A percentile compares a stretch with the other conserved stretches of the same genome.
These are phyloP conservation scores for Euzetes globulus DNA, from an alignment of 2,888 invertebrate species.

Conservation along the genomic window DNA sequence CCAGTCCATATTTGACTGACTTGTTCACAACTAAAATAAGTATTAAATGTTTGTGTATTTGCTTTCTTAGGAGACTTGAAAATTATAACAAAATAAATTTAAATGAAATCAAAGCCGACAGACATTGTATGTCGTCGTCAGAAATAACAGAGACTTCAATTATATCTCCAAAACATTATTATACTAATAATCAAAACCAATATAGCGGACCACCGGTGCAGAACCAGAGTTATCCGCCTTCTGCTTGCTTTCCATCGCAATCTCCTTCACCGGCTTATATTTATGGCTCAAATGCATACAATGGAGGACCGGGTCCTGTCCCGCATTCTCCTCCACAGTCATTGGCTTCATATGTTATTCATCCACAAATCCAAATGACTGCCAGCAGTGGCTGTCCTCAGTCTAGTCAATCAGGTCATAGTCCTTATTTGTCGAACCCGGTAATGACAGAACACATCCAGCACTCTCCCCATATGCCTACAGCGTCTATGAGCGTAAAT, in stretches of 20 bases:
- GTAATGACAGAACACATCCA: not conserved
- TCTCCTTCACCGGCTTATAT: slow-evolving; percentile 10
- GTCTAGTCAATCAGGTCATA: slow-evolving; percentile 14
- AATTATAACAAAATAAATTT: not conserved
- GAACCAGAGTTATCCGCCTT: not conserved
- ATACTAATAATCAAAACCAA: not conserved
- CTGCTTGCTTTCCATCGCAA: not conserved
- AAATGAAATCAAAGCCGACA: slow-evolving; percentile 18
- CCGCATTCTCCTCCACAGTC: slow-evolving; percentile 14
- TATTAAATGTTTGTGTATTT: not conserved
- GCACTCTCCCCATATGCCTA: not conserved
- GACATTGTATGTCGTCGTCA: not conserved
- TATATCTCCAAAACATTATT: not conserved
- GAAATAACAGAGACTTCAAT: not conserved
- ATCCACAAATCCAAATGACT: slow-evolving; percentile 27
- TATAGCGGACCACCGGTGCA: not conserved
- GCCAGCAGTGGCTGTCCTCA: not conserved
- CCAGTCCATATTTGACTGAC: not conserved
- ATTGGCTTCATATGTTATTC: slow-evolving; percentile 26
- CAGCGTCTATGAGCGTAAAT: slow-evolving; percentile 80
- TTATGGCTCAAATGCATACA: not conserved
- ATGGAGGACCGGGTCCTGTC: not conserved
- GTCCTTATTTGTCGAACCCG: slow-evolving; percentile 49
- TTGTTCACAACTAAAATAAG: not conserved
- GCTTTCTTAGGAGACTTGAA: not conserved